Evolutionary conservation across 2,888 invertebrate genomes (phyloP), one percentile per base, ranked within the genome.

Genomic region (Epinotia nisella): DNA sequence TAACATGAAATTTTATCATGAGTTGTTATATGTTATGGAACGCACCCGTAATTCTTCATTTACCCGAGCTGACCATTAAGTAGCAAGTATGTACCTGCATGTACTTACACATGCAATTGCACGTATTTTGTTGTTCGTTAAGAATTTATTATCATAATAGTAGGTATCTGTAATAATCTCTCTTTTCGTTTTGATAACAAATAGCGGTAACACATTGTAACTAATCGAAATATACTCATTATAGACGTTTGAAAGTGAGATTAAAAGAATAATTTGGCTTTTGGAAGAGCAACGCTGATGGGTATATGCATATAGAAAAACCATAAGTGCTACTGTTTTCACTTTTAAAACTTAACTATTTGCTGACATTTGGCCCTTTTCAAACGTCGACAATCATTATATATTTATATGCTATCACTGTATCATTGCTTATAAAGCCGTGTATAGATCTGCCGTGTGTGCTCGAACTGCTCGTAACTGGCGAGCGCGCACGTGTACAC

Each of bases 71-170:
- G 21, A 45, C 9, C 49, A 15, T 60, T 29, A 3, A 35, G 55
- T 60, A 55, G 53, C 51, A 64, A 71, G 51, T 65, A 71, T 35
- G 35, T 64, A 70, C 24, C 19, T 61, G 35, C 24, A 29, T 61
- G 35, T 64, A 59, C 17, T 13, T 19, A 17, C 49, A 24, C 51
- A 64, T 62, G 19, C 21, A 56, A 15, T 71, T 59, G 41, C 70
- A 71, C 71, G 59, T 71, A 60, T 59, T 49, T 45, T 64, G 53
- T 70, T 56, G 62, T 61, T 55, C 41, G 21, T 67, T 60, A 17
- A 49, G 13, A 64, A 56, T 49, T 70, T 19, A 39, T 39, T 41
- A 13, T 59, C 35, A 29, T 17, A 13, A 60, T 19, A 19, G 21
- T n/a, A n/a, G n/a, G n/a, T 9, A 62, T 61, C 5, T 61, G 41